These are phyloP conservation scores for Morone saxatilis DNA, from an alignment of 2,113 vertebrate genomes.

Conservation along the genomic window DNA sequence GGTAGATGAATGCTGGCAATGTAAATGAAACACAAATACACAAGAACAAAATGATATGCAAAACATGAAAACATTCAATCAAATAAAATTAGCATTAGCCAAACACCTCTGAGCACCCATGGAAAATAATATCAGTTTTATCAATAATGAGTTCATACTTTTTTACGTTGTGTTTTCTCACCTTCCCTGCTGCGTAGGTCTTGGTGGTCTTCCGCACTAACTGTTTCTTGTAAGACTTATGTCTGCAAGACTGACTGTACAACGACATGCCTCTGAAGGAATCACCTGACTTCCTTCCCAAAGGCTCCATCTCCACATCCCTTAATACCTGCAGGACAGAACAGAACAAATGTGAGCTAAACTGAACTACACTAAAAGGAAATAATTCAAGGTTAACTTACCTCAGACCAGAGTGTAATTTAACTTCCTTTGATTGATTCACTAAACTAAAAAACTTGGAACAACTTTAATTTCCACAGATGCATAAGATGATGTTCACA, in stretches of 20 bases:
- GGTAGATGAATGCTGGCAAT: constrained; percentile 48
- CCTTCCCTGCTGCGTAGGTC: constrained; percentile 59
- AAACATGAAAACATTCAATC: background rate
- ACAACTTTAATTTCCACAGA: background rate
- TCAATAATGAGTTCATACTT: background rate
- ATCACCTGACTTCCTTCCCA: constrained; percentile 50
- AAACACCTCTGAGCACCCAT: background rate
- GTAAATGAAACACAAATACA: background rate
- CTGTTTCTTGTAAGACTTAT: constrained; percentile 61
- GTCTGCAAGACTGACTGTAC: constrained; percentile 48
- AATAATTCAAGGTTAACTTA: background rate
- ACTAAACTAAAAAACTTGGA: background rate
- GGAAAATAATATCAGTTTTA: background rate
- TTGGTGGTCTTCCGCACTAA: constrained; percentile 35
- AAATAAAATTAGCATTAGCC: background rate
- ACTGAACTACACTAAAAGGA: background rate
- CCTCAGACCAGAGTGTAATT: background rate
- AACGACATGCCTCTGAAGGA: constrained; percentile 65
- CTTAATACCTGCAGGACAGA: constrained; percentile 63
- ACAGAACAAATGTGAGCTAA: background rate
- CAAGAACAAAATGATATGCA: background rate
- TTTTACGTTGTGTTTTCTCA: constrained; percentile 43
- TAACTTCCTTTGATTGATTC: background rate
- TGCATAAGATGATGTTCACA: background rate
- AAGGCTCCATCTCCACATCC: constrained; percentile 72